Evolutionary conservation across 2,113 vertebrate genomes (phyloP).

Genomic region (Carassius auratus): DNA sequence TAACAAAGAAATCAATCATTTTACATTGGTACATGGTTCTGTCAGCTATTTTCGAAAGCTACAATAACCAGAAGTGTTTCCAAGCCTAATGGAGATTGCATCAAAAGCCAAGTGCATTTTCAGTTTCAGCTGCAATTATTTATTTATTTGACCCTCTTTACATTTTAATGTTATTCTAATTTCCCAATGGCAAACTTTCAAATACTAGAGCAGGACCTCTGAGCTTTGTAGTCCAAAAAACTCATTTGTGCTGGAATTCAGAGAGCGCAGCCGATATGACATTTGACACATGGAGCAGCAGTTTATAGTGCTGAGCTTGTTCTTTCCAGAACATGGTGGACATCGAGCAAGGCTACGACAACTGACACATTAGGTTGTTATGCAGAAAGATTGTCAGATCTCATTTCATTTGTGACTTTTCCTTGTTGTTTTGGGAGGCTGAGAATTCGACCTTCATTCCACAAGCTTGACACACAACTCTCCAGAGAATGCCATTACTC

Average conservation of each 20-base stretch:
- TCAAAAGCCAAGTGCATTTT: constrained; percentile 20
- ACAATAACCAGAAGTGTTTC: neutral
- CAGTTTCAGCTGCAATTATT: constrained; percentile 14
- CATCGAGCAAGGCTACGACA: neutral
- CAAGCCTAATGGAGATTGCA: neutral
- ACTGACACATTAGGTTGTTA: constrained; percentile 42
- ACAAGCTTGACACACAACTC: constrained; percentile 10
- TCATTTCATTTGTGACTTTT: constrained; percentile 47
- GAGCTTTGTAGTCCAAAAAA: constrained; percentile 35
- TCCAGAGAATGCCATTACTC: constrained; percentile 28
- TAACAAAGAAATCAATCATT: neutral
- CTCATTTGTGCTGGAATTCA: constrained; percentile 14
- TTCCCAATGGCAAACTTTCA: constrained; percentile 21
- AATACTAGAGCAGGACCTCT: constrained; percentile 18
- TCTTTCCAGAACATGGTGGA: constrained; percentile 16
- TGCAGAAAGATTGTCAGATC: constrained; percentile 48
- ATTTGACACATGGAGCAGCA: constrained; percentile 19
- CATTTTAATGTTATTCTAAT: constrained; percentile 31
- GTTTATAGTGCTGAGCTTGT: constrained; percentile 34
- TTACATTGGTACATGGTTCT: neutral
- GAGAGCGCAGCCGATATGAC: neutral
- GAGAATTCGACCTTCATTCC: constrained; percentile 40
- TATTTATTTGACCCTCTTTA: constrained; percentile 10
- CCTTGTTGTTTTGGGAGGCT: constrained; percentile 39
- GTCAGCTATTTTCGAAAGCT: neutral